A percentile compares a stretch with the other conserved stretches of the same genome.
These are phyloP conservation scores for Silurus lanzhouensis DNA, from an alignment of 2,797 vertebrate species.

Conservation along the genomic window DNA sequence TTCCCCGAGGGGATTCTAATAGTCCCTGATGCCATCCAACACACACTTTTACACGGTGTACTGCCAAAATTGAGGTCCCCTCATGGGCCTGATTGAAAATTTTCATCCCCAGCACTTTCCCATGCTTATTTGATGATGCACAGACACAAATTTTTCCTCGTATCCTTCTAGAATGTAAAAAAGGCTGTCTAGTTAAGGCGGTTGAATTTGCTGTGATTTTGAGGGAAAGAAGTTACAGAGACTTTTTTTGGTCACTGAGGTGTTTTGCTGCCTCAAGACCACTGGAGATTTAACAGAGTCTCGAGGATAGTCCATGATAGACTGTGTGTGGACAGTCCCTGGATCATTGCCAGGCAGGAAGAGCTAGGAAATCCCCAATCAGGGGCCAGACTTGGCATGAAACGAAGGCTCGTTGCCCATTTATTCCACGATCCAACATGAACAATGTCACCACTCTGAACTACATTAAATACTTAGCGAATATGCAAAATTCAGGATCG, in stretches of 20 bases:
- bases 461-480: background rate
- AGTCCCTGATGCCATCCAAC: conserved; percentile 12
- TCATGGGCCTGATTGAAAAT: conserved; percentile 21
- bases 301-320: conserved; percentile 31
- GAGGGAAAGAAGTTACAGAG: background rate
- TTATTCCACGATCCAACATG: conserved; percentile 20
- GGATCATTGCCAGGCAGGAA: conserved; percentile 49
- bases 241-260: background rate
- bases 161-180: background rate
- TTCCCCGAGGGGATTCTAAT: conserved; percentile 2
- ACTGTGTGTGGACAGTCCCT: conserved; percentile 31
- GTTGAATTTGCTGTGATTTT: background rate
- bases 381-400: conserved; percentile 45
- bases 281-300: conserved; percentile 25
- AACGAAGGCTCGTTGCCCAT: conserved; percentile 39
- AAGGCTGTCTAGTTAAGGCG: background rate
- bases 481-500: background rate
- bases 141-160: background rate
- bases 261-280: conserved; percentile 30
- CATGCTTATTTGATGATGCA: background rate
- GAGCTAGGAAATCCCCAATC: conserved; percentile 55
- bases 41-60: conserved; percentile 21
- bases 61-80: conserved; percentile 26
- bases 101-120: conserved; percentile 25
- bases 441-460: conserved; percentile 27